These are phyloP conservation scores for Spheniscus humboldti DNA, from an alignment of 2,797 vertebrate species.

Conservation along the genomic window DNA sequence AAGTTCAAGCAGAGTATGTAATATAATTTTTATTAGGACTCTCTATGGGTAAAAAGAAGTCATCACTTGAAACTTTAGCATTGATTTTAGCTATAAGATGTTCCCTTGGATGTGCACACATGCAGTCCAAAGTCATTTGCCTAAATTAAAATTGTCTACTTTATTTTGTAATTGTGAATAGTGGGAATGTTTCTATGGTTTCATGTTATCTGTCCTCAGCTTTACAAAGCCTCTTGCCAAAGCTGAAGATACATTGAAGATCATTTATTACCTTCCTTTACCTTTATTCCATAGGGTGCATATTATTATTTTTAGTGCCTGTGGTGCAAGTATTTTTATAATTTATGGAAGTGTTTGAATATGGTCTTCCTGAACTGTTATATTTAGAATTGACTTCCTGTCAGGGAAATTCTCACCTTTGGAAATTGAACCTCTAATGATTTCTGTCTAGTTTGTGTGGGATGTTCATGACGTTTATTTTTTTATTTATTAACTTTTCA, in stretches of 20 bases:
- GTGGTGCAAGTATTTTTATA: conserved; percentile 56
- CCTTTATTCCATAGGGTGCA: conserved; percentile 21
- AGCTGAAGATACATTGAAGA: not conserved
- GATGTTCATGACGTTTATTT: not conserved
- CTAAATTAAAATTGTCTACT: not conserved
- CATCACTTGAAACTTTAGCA: not conserved
- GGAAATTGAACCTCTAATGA: not conserved
- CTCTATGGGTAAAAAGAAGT: not conserved
- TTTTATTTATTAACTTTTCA: not conserved
- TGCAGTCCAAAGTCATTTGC: not conserved
- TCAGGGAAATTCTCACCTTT: conserved; percentile 60
- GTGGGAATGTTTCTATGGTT: not conserved
- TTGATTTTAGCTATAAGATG: not conserved
- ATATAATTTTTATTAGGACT: not conserved
- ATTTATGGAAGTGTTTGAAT: conserved; percentile 60
- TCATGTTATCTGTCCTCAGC: not conserved
- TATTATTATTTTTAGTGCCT: conserved; percentile 53
- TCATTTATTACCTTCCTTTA: conserved; percentile 47
- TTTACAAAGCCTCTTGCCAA: conserved; percentile 15
- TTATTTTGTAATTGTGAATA: not conserved
- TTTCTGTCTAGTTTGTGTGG: conserved; percentile 4
- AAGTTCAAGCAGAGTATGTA: not conserved
- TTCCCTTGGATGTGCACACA: not conserved
- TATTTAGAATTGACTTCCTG: conserved; percentile 56
- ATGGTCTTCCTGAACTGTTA: conserved; percentile 47